phyloP scores from a whole-genome alignment of 2,113 vertebrate species.

The Dascyllus trimaculatus region DNA sequence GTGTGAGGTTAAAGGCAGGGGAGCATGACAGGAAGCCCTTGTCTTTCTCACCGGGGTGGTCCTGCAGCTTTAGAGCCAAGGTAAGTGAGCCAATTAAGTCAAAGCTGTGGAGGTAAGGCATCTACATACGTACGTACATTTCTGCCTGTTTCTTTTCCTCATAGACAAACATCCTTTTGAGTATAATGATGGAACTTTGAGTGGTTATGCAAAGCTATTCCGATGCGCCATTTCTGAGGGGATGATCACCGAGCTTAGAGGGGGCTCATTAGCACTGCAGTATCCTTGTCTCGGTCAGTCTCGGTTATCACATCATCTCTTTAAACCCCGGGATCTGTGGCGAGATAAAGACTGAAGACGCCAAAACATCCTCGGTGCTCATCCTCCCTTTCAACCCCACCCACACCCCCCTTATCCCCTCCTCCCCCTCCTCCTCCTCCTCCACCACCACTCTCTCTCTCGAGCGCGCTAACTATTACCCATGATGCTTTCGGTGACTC shows the following conservation, averaged over 20 bases:
- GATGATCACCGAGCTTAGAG: conserved; percentile 47
- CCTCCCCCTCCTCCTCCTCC: background rate
- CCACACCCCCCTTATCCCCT: background rate
- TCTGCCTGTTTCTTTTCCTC: background rate
- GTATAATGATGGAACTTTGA: conserved; percentile 16
- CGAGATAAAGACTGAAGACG: conserved; percentile 56
- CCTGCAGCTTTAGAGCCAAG: conserved; percentile 29
- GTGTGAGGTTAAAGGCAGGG: conserved; percentile 45
- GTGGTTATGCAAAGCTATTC: conserved; percentile 3
- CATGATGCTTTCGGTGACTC: conserved; percentile 39
- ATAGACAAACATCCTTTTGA: conserved; percentile 37
- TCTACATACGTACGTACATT: background rate
- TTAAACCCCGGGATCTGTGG: conserved; percentile 57
- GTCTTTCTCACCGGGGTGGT: conserved; percentile 54
- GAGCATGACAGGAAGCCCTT: conserved; percentile 50
- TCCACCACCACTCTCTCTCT: background rate
- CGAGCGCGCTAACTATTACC: conserved; percentile 44
- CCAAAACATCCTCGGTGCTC: conserved; percentile 39
- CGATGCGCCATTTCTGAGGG: conserved; percentile 28
- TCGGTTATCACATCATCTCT: conserved; percentile 69
- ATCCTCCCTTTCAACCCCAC: background rate
- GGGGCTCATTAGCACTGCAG: conserved; percentile 62
- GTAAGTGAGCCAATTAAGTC: conserved; percentile 53
- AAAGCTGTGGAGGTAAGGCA: conserved; percentile 9
- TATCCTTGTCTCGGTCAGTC: conserved; percentile 43